These are phyloP conservation scores for Actinostola sp. DNA, from an alignment of 92 coral and sea anemone genomes.

Conservation along the genomic window DNA sequence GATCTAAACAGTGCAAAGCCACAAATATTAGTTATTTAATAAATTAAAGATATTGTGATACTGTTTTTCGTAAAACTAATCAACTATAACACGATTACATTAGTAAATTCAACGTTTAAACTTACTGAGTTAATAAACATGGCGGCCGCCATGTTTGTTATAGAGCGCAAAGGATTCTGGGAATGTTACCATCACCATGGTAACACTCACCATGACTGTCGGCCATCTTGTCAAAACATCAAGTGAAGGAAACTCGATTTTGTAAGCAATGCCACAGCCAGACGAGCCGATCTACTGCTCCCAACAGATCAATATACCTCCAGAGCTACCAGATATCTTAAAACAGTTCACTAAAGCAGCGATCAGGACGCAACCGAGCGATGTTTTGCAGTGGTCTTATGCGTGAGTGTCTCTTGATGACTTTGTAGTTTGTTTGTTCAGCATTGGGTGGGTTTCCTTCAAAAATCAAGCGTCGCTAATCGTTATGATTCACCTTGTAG, in stretches of 20 bases:
- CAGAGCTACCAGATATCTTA: conserved; percentile 94
- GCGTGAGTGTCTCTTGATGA: conserved; percentile 79
- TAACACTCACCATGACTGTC: conserved; percentile 50
- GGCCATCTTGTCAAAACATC: conserved; percentile 22
- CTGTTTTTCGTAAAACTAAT: no score
- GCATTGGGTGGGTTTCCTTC: neutral
- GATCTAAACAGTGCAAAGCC: no score
- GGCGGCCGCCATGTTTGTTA: conserved; percentile 6
- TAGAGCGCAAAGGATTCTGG: conserved; percentile 18
- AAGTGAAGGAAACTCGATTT: neutral
- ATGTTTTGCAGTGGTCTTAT: conserved; percentile 91
- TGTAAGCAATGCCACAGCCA: conserved; percentile 75
- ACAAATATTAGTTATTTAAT: no score
- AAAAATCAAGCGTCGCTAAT: neutral
- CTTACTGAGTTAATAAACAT: neutral
- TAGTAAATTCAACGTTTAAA: neutral
- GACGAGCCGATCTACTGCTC: conserved; percentile 98
- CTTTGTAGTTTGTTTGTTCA: neutral
- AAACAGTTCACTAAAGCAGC: conserved; percentile 99
- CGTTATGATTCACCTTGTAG: conserved; percentile 24
- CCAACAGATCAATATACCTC: conserved; percentile 98
- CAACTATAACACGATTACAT: no score
- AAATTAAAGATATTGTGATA: no score
- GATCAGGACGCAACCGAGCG: conserved; percentile 94
- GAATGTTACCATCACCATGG: conserved; percentile 52